phyloP scores from a whole-genome alignment of 2,113 vertebrate species.

The Malurus cyaneus region DNA sequence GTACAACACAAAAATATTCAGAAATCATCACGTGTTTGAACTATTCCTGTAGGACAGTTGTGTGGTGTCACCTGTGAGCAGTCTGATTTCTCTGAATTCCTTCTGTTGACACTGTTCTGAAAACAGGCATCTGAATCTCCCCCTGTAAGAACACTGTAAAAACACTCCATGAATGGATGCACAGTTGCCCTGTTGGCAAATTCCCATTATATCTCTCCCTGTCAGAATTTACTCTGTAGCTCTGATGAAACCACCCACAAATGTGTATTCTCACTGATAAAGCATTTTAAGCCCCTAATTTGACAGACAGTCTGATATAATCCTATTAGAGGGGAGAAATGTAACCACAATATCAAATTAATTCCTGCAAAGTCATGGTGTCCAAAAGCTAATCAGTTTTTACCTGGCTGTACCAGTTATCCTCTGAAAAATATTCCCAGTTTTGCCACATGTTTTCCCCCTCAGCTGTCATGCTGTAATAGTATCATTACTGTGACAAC shows the following conservation, averaged over 20 bases:
- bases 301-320: neutral
- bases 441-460: neutral
- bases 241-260: neutral
- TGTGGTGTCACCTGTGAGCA: neutral
- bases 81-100: neutral
- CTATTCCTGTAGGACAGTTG: neutral
- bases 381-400: neutral
- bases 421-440: neutral
- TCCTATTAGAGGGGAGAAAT: neutral
- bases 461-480: neutral
- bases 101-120: neutral
- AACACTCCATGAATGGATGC: neutral
- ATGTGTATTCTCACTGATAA: neutral
- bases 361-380: neutral
- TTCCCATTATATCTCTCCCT: neutral
- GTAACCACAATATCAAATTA: neutral
- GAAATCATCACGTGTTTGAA: neutral
- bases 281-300: neutral
- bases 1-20: neutral
- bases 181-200: neutral
- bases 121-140: neutral
- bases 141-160: neutral
- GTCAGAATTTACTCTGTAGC: neutral
- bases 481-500: neutral
- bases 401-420: neutral